Conservation (phyloP, 2,888 invertebrate genomes). For the Calliopum simillimum region DNA sequence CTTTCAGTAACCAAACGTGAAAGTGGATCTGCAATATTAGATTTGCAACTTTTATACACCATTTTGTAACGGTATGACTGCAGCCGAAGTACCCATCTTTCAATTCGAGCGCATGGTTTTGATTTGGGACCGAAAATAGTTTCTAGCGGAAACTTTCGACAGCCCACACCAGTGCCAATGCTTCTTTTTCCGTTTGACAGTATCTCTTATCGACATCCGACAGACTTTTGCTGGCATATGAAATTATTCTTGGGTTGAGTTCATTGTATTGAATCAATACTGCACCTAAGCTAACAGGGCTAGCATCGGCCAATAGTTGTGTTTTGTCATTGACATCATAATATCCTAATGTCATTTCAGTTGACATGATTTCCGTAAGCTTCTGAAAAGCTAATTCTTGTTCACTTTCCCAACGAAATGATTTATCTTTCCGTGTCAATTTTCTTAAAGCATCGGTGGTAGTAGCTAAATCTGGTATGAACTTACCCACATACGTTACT, state of each 20-base stretch:
- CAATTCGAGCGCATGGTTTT: constrained; percentile 50
- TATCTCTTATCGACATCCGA: constrained; percentile 55
- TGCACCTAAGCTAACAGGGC: constrained; percentile 53
- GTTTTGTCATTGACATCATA: constrained; percentile 51
- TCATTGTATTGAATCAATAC: constrained; percentile 51
- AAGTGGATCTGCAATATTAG: constrained; percentile 55
- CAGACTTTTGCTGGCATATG: constrained; percentile 54
- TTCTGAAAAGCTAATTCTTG: background rate
- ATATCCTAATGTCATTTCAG: constrained; percentile 24
- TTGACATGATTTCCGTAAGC: background rate
- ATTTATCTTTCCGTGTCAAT: background rate
- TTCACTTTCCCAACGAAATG: background rate
- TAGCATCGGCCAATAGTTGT: constrained; percentile 56
- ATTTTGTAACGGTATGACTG: constrained; percentile 47
- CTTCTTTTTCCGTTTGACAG: constrained; percentile 39
- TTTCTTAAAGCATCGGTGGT: background rate
- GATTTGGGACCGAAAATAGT: no score
- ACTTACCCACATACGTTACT: no score
- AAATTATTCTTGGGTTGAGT: constrained; percentile 52
- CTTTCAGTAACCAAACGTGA: constrained; percentile 37
- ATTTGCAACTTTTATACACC: constrained; percentile 45
- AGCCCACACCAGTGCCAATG: constrained; percentile 47
- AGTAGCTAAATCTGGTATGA: background rate
- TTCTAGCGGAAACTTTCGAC: no score
- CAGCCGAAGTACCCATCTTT: constrained; percentile 50